A percentile compares a stretch with the other conserved stretches of the same genome.
Conservation (phyloP, 2,888 invertebrate species). For the Branchellion lobata region DNA sequence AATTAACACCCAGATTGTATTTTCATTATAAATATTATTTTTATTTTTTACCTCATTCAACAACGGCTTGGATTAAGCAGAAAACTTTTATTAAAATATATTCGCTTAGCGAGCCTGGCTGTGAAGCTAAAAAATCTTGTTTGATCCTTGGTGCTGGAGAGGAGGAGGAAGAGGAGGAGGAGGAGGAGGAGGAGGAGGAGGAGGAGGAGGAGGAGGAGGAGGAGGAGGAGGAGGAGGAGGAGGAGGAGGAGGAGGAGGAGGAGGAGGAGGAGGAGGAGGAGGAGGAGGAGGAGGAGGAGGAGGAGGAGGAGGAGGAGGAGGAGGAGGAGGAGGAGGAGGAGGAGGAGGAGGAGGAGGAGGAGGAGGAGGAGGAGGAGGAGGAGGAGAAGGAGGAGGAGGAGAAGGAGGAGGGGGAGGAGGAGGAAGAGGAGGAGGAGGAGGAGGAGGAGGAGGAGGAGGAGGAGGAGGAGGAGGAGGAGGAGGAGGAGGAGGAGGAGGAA, state of each 20-base stretch:
- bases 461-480: neutral
- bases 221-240: neutral
- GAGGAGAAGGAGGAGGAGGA: neutral
- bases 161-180: neutral
- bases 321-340: neutral
- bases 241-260: neutral
- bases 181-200: constrained; percentile 25
- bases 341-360: neutral
- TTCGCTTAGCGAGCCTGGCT: too few species aligned
- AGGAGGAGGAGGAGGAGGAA: constrained; percentile 12
- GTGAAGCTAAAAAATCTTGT: too few species aligned
- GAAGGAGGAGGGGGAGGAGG: neutral
- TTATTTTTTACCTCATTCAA: neutral
- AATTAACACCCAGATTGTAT: neutral
- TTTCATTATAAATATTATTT: neutral
- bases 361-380: neutral
- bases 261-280: neutral
- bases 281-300: neutral
- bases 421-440: neutral
- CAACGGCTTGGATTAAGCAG: too few species aligned
- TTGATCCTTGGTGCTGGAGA: neutral
- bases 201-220: constrained; percentile 13
- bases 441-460: too few species aligned
- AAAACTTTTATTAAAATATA: too few species aligned
- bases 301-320: neutral